Evolutionary conservation across 2,113 vertebrate species (phyloP), one percentile per base, ranked within the genome.

Genomic region (Scomber colias): DNA sequence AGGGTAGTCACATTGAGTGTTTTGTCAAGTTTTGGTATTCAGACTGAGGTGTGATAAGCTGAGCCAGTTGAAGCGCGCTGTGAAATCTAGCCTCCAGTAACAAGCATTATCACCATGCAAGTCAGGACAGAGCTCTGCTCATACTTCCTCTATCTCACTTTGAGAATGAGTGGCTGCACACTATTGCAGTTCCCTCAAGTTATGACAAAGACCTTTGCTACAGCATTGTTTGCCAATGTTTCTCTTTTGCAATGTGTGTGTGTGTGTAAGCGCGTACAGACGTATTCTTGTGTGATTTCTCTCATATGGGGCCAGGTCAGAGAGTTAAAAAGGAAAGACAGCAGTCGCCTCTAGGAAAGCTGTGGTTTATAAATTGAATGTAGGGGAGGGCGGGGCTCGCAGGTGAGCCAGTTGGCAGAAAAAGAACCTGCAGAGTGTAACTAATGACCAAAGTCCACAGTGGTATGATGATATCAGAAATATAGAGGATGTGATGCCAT

Each of bases 11-110:
- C 71, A 80, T 73, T 80, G 56, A 75, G 64, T 81, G 57, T 69
- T 79, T 69, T 76, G 70, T 88, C 63, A 80, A 65, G 69, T 77
- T 87, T 88, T 83, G 76, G 80, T 87, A 91, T 89, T 84, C 87
- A 84, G 81, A 79, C 77, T 70, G 79, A 92, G 89, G 79, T 84
- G 83, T 59, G 88, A 89, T 88, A 79, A 86, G 82, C 81, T 40
- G 57, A 92, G 90, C 91, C 85, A 88, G 92, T 94, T 70, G 83
- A 72, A 89, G 90, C 92, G 73, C 88, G 91, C 90, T 64, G 78
- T 81, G 87, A 92, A 90, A 91, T 89, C 75, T 89, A 81, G 86
- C 92, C 91, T 87, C 72, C 16, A 87, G 92, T 88, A 89, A 87
- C 75, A 44, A 65, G 85, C 83, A 87, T 88, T 87, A 87, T 84